A percentile compares a stretch with the other conserved stretches of the same genome.
These are phyloP conservation scores for Dasyprocta punctata DNA, from an alignment of 2,113 vertebrate genomes.

Conservation along the genomic window DNA sequence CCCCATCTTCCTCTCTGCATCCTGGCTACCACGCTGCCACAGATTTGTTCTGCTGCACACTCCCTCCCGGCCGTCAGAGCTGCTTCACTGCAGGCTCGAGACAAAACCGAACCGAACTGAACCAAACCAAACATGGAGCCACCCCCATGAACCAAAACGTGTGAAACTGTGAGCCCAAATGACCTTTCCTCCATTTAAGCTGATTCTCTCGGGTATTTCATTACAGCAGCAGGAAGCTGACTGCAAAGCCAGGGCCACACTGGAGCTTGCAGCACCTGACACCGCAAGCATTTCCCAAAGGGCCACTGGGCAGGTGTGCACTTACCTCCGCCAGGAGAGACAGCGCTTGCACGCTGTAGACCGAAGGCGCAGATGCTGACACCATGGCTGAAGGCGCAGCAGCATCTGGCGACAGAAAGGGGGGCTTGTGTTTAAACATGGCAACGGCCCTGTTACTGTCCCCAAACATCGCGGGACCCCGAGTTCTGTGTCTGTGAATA, in stretches of 20 bases:
- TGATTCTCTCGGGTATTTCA: not conserved
- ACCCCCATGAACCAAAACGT: not conserved
- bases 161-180: not conserved
- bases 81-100: not conserved
- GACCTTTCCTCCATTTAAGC: not conserved
- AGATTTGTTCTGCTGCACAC: no score
- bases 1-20: not conserved
- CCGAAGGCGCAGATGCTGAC: constrained; percentile 95
- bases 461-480: not conserved
- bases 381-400: constrained; percentile 92
- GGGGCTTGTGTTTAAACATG: not conserved
- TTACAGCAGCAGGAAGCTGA: not conserved
- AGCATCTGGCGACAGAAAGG: constrained; percentile 85
- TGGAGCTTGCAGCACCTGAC: not conserved
- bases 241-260: no score
- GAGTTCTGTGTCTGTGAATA: fast-evolving
- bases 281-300: fast-evolving
- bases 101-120: not conserved
- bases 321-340: constrained; percentile 95
- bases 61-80: not conserved
- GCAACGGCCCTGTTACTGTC: fast-evolving
- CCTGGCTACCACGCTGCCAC: not conserved
- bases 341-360: constrained; percentile 97
- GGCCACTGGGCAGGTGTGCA: not conserved
- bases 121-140: not conserved